Evolutionary conservation across 2,888 invertebrate genomes (phyloP), one percentile per base, ranked within the genome.

Genomic region (Microctonus aethiopoides): DNA sequence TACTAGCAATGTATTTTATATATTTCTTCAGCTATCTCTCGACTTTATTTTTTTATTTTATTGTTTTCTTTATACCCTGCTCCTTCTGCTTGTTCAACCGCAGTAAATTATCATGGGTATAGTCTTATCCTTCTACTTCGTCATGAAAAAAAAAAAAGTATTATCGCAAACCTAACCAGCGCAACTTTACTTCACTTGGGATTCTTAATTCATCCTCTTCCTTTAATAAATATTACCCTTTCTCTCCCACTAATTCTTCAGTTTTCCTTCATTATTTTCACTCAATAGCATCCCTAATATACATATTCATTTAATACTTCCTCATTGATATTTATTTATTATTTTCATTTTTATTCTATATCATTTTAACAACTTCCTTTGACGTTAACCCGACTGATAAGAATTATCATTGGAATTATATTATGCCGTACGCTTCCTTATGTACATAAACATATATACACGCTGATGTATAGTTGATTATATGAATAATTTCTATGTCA

Each of bases 111-210:
- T 63, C 13, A 34, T 36, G 32, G 36, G 39, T n/a, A n/a, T n/a
- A n/a, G n/a, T 32, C 65, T 56, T 65, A 54, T 56, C 16, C 56
- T 65, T 36, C 34, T 16, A 54, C 34, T 34, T 39, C 26, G 34
- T 36, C 16, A 24, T 24, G 39, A 16, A 46, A 46, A 16, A 39
- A 46, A 9, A 46, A 46, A 16, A 39, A 26, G 39, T 36, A 20
- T 56, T 65, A 65, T 65, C 65, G 39, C 32, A n/a, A 65, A 65
- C 65, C 36, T 65, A 65, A 65, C 65, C 65, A 65, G 65, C 65
- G 65, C 56, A 65, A 65, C 56, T n/a, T 16, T 39, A 11, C 39
- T 26, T 65, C 54, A 24, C 54, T 65, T 54, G 26, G 9, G 26
- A 54, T 26, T 52, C 22, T 1, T n/a, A n/a, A n/a, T n/a, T n/a